phyloP scores from a whole-genome alignment of 2,888 invertebrate genomes.

The Drosophila antonietae region DNA sequence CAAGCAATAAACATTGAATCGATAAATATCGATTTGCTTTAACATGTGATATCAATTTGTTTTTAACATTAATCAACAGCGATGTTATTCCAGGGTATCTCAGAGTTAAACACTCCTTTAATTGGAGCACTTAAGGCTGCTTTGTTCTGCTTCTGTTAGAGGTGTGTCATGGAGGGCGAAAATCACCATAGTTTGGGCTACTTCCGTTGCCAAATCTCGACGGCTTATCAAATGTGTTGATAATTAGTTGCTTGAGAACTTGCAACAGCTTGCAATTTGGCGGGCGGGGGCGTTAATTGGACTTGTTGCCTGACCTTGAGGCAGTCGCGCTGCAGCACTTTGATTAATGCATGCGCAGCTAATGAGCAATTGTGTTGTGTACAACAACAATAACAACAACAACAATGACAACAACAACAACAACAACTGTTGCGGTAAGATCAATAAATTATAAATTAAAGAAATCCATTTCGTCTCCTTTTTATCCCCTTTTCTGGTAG shows the following conservation, averaged over 20 bases:
- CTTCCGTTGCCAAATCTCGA: constrained; percentile 49
- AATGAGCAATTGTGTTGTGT: constrained; percentile 76
- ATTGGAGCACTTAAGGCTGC: not conserved
- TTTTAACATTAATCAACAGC: not conserved
- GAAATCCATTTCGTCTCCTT: constrained; percentile 72
- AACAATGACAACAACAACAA: constrained; percentile 14
- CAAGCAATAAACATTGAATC: not conserved
- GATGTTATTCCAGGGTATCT: not conserved
- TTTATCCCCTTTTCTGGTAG: constrained; percentile 16
- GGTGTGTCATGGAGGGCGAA: constrained; percentile 1
- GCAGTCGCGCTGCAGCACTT: constrained; percentile 43
- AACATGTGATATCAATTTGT: not conserved
- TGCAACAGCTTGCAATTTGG: constrained; percentile 16
- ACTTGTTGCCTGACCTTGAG: constrained; percentile 38
- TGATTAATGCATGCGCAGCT: constrained; percentile 73
- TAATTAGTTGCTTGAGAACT: constrained; percentile 66
- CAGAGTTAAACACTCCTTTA: not conserved
- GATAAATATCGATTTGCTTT: not conserved
- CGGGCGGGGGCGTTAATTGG: constrained; percentile 42
- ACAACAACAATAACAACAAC: constrained; percentile 21
- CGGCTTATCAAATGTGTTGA: constrained; percentile 64
- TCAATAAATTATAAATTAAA: constrained; percentile 80
- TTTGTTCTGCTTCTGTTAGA: not conserved
- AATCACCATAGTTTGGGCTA: constrained; percentile 18
- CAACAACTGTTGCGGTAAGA: constrained; percentile 65